Evolutionary conservation across 2,113 vertebrate genomes (phyloP), one percentile per base, ranked within the genome.

Genomic region (Scartelaos histophorus): DNA sequence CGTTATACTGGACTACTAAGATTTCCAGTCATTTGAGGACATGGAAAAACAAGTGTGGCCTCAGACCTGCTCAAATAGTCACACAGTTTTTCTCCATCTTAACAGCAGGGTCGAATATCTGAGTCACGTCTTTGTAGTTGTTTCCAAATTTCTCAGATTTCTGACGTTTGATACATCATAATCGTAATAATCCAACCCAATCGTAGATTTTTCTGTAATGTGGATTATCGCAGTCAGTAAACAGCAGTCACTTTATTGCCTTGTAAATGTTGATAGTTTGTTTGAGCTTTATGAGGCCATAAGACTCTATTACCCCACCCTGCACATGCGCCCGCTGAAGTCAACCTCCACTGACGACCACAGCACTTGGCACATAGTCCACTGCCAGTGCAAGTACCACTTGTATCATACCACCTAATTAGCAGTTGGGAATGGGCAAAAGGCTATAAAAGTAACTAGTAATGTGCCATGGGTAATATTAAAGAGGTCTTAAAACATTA

Each of bases 231-330:
- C 22, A 49, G 34, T 64, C 74, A 61, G 7, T 78, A 38, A 78
- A 72, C 22, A 47, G 7, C 13, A 71, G 16, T 57, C 10, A 67
- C 34, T 85, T 79, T 71, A 75, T 45, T 0, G 25, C 56, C 45
- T 47, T 70, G 64, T 65, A 11, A 79, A 60, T 47, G 45, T 65
- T 3, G 69, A 54, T 47, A 49, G 65, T 76, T 81, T 74, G 66
- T 75, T 67, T 25, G 49, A 45, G 1, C 51, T 73, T 87, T 57
- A 78, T 58, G 66, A 24, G 24, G 6, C 46, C 25, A 22, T 25
- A 78, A n/a, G 0, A 71, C 49, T 34, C 60, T 13, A 35, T 69
- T 62, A 70, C 43, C 6, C 69, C 34, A 24, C 53, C 54, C 69
- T 70, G 57, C 67, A 49, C 17, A 0, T 70, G 13, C 56, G 61